Conservation (phyloP, 2,888 invertebrate species). For the Galeopsomyia nigrocyanea region DNA sequence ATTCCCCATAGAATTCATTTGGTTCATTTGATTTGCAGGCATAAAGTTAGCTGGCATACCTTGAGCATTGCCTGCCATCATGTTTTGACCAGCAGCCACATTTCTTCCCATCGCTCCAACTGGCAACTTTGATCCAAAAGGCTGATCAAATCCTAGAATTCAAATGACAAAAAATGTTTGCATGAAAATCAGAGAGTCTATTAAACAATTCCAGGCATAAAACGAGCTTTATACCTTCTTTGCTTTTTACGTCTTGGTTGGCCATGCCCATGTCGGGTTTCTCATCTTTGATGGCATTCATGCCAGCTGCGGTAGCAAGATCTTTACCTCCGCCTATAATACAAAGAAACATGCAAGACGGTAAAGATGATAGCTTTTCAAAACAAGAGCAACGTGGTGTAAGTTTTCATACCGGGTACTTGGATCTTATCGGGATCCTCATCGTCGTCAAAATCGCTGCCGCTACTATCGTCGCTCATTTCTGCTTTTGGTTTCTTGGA, state of each 20-base stretch:
- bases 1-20: not conserved
- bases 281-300: not conserved
- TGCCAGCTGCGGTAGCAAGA: slow-evolving; percentile 74
- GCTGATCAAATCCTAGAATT: not conserved
- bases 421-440: slow-evolving; percentile 93
- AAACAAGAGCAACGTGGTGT: not conserved
- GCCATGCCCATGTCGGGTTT: not conserved
- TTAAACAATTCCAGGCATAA: not conserved
- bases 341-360: not conserved
- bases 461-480: slow-evolving; percentile 58
- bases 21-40: slow-evolving; percentile 2
- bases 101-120: slow-evolving; percentile 4
- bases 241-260: not conserved
- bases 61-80: slow-evolving; percentile 9
- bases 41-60: slow-evolving; percentile 2
- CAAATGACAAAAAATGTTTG: not conserved
- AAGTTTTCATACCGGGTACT: slow-evolving; percentile 79
- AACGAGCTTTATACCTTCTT: not conserved
- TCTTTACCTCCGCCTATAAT: slow-evolving; percentile 79
- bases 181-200: not conserved
- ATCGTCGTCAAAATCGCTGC: slow-evolving; percentile 86
- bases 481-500: no score
- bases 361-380: not conserved
- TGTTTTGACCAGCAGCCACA: not conserved
- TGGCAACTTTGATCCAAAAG: not conserved